Percentiles rank a stretch among this genome's conserved stretches.
Conservation (phyloP, 2,888 invertebrate genomes). For the Aphidius colemani region DNA sequence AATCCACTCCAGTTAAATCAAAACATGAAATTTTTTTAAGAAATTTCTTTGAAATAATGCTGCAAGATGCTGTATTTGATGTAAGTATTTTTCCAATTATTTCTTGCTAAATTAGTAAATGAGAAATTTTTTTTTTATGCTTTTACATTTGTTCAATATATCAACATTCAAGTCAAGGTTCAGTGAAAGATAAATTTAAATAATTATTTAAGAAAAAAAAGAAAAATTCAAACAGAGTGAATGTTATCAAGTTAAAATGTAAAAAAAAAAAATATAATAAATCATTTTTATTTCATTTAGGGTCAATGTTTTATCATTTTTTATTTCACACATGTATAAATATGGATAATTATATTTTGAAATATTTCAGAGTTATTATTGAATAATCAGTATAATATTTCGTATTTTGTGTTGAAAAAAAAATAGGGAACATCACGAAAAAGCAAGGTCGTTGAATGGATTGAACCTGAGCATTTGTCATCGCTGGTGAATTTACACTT, state of each 20-base stretch:
- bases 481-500: constrained; percentile 71
- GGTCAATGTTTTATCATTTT: too few relatives aligned
- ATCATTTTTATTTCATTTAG: too few relatives aligned
- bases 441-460: constrained; percentile 81
- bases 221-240: too few relatives aligned
- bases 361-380: neutral
- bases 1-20: constrained; percentile 67
- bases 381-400: neutral
- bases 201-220: too few relatives aligned
- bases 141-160: neutral
- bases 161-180: neutral
- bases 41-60: constrained; percentile 71
- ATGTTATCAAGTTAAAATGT: too few relatives aligned
- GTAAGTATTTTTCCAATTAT: constrained; percentile 37
- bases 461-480: constrained; percentile 74
- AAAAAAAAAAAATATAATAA: too few relatives aligned
- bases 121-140: neutral
- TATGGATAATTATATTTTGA: neutral
- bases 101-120: neutral
- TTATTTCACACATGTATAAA: too few relatives aligned
- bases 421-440: constrained; percentile 67
- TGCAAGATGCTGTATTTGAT: constrained; percentile 77
- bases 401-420: neutral
- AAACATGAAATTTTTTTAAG: constrained; percentile 76
- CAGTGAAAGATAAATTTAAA: too few relatives aligned